phyloP scores from a whole-genome alignment of 2,888 invertebrate species.

The Chromoteleia sp. region DNA sequence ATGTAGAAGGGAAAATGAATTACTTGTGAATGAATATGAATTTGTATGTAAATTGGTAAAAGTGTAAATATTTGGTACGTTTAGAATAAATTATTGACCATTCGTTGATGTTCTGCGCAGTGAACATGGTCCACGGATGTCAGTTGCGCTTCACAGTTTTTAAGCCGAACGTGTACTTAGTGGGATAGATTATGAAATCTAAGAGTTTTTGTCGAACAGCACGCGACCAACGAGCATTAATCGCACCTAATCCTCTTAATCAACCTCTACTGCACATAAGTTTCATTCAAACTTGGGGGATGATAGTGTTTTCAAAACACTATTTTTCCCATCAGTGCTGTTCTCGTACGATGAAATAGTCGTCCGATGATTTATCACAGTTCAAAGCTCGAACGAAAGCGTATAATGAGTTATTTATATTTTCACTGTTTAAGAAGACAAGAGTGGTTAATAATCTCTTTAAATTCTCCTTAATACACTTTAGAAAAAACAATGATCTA shows the following conservation, averaged over 20 bases:
- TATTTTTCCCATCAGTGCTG: slow-evolving; percentile 13
- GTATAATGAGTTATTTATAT: background rate
- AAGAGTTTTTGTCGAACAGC: slow-evolving; percentile 53
- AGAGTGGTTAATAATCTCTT: background rate
- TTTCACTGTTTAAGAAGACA: background rate
- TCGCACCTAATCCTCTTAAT: slow-evolving; percentile 54
- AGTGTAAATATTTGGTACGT: slow-evolving; percentile 16
- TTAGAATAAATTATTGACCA: slow-evolving; percentile 25
- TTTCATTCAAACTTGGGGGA: slow-evolving; percentile 32
- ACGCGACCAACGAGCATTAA: slow-evolving; percentile 53
- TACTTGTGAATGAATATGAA: too few species aligned
- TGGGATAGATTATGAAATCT: slow-evolving; percentile 60
- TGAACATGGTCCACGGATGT: slow-evolving; percentile 18
- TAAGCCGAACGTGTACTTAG: slow-evolving; percentile 47
- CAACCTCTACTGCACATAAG: slow-evolving; percentile 38
- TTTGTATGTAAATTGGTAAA: background rate
- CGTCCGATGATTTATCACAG: slow-evolving; percentile 14
- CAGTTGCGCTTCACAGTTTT: slow-evolving; percentile 57
- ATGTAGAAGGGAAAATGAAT: too few species aligned
- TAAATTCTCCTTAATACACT: too few species aligned
- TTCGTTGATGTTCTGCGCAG: background rate
- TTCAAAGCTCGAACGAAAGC: background rate
- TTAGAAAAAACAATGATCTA: background rate
- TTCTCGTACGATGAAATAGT: background rate
- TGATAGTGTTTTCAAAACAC: slow-evolving; percentile 26